Conservation (phyloP, 1,140 invertebrate genomes). For the Halictus rubicundus region DNA sequence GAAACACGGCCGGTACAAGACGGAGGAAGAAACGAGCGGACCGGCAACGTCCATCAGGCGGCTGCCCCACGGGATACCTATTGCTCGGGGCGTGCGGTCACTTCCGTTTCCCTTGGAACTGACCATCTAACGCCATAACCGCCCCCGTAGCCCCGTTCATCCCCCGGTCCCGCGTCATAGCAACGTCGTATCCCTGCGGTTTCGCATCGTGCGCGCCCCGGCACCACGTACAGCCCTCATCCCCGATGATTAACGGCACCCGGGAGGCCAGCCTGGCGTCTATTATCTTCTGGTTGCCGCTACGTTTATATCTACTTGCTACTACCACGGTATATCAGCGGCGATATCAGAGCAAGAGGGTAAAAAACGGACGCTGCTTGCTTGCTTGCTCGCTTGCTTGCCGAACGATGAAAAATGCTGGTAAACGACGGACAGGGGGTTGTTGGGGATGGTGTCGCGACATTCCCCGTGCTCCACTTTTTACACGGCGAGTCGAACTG, state of each 20-base stretch:
- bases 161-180: slow-evolving; percentile 49
- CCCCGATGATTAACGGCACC: slow-evolving; percentile 77
- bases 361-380: neutral
- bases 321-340: slow-evolving; percentile 53
- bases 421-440: neutral
- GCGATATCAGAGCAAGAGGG: slow-evolving; percentile 3
- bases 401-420: slow-evolving; percentile 54
- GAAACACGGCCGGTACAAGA: slow-evolving; percentile 9
- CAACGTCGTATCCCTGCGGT: slow-evolving; percentile 64
- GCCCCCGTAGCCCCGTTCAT: slow-evolving; percentile 36
- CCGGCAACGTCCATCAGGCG: slow-evolving; percentile 34
- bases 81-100: slow-evolving; percentile 69
- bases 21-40: slow-evolving; percentile 33
- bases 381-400: neutral
- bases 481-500: neutral
- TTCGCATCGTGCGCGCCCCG: slow-evolving; percentile 47
- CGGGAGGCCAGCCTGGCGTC: slow-evolving; percentile 68
- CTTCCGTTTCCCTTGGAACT: slow-evolving; percentile 74
- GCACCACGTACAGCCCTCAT: slow-evolving; percentile 58
- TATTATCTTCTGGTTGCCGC: slow-evolving; percentile 68
- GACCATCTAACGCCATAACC: slow-evolving; percentile 66
- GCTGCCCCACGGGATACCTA: slow-evolving; percentile 50
- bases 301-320: slow-evolving; percentile 65
- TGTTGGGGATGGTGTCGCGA: neutral
- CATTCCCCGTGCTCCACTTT: neutral